Conservation (phyloP, 2,888 invertebrate genomes). For the Oscheius myriophilus region DNA sequence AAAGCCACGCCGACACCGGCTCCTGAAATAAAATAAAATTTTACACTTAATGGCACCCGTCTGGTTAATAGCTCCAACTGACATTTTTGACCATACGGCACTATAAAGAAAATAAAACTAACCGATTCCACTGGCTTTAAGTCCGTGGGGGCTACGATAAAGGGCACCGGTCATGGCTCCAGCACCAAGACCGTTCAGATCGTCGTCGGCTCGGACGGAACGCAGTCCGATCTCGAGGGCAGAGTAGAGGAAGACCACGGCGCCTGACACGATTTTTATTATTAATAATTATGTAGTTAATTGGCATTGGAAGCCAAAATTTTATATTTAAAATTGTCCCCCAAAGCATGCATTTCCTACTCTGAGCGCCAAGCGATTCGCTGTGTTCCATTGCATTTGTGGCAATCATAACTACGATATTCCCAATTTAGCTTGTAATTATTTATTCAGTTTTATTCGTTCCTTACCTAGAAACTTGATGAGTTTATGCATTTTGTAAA, state of each 20-base stretch:
- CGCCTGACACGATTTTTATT: too few species aligned
- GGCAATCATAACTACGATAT: too few species aligned
- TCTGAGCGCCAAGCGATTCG: too few species aligned
- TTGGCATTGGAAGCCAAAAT: too few species aligned
- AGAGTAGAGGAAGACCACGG: conserved; percentile 66
- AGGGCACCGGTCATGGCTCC: conserved; percentile 69
- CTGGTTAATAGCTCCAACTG: too few species aligned
- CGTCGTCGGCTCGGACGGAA: conserved; percentile 62
- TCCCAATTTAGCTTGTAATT: too few species aligned
- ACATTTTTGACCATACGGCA: background rate
- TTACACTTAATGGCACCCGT: background rate
- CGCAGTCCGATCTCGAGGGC: conserved; percentile 63
- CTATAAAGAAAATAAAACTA: background rate
- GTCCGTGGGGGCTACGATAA: conserved; percentile 66
- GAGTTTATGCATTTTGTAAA: too few species aligned
- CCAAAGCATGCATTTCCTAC: background rate
- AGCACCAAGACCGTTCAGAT: conserved; percentile 65
- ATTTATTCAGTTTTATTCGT: too few species aligned
- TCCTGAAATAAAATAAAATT: conserved; percentile 31
- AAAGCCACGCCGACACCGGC: conserved; percentile 55
- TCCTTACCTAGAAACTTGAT: too few species aligned
- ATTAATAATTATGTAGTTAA: background rate
- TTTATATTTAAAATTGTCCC: background rate
- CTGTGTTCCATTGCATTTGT: too few species aligned
- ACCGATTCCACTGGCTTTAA: conserved; percentile 60